Percentiles rank a stretch among this genome's conserved stretches.
Evolutionary conservation across 2,113 vertebrate genomes (phyloP).

Genomic region (Salminus brasiliensis): DNA sequence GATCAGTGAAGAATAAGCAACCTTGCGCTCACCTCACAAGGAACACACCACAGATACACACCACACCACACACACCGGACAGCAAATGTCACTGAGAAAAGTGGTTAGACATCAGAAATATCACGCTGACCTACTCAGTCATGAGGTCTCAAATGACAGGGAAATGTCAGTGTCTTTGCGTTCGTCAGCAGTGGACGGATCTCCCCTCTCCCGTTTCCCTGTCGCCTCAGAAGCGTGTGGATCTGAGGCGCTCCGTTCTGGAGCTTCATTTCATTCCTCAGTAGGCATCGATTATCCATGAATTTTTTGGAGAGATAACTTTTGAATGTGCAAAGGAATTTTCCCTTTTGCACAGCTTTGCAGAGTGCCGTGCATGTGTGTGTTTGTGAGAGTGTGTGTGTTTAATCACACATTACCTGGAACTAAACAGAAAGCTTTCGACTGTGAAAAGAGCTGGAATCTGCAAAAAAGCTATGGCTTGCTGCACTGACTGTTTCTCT

Average conservation of each 20-base stretch:
- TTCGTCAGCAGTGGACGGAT: neutral
- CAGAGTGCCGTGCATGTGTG: conserved; percentile 50
- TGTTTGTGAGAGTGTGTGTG: conserved; percentile 47
- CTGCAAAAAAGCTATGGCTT: neutral
- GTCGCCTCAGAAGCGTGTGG: neutral
- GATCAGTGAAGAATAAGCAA: conserved; percentile 21
- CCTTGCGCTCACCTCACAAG: neutral
- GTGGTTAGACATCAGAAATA: conserved; percentile 35
- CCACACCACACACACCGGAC: neutral
- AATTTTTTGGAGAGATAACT: conserved; percentile 71
- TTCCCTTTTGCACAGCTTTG: conserved; percentile 53
- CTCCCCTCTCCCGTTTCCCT: neutral
- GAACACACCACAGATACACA: neutral
- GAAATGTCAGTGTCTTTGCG: conserved; percentile 35
- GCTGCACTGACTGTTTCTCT: neutral
- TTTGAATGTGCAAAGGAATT: conserved; percentile 70
- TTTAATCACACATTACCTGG: conserved; percentile 66
- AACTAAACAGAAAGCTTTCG: conserved; percentile 18
- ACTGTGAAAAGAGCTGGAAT: neutral
- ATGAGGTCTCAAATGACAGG: conserved; percentile 13
- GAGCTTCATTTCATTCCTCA: conserved; percentile 76
- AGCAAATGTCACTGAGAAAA: conserved; percentile 38
- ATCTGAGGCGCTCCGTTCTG: neutral
- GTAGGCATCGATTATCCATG: conserved; percentile 75
- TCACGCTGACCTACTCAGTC: conserved; percentile 35